These are phyloP conservation scores for Piaya cayana DNA, from an alignment of 2,113 vertebrate genomes.

Conservation along the genomic window DNA sequence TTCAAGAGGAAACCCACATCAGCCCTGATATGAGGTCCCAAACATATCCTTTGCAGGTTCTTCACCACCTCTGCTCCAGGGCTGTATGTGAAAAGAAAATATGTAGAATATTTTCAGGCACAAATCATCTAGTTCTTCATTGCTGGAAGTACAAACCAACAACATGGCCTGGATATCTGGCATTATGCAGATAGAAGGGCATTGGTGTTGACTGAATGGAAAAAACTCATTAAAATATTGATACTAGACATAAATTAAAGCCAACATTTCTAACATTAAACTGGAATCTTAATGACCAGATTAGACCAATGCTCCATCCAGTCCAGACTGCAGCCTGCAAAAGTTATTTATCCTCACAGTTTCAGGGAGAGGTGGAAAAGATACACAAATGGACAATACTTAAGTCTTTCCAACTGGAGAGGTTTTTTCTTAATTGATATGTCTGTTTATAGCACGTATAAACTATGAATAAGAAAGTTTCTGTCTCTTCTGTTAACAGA, in stretches of 20 bases:
- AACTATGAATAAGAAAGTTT: neutral
- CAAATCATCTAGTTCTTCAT: neutral
- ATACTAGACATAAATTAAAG: neutral
- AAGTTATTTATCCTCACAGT: neutral
- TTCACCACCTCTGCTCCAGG: neutral
- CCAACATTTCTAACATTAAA: neutral
- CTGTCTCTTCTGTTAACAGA: neutral
- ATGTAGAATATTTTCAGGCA: neutral
- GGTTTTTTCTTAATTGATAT: neutral
- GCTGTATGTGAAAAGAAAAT: neutral
- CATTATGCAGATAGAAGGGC: neutral
- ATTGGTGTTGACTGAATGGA: neutral
- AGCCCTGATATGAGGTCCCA: neutral
- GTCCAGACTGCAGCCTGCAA: neutral
- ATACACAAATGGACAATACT: neutral
- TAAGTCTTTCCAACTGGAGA: neutral
- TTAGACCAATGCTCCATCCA: neutral
- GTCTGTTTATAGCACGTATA: neutral
- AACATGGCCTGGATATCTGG: neutral
- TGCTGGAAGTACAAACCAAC: neutral
- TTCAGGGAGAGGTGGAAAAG: neutral
- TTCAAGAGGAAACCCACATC: neutral
- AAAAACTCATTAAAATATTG: neutral
- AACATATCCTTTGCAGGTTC: neutral
- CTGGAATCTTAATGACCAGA: neutral